Percentiles rank a stretch among this genome's conserved stretches.
phyloP scores from a whole-genome alignment of 2,113 vertebrate genomes.

The Perca fluviatilis region DNA sequence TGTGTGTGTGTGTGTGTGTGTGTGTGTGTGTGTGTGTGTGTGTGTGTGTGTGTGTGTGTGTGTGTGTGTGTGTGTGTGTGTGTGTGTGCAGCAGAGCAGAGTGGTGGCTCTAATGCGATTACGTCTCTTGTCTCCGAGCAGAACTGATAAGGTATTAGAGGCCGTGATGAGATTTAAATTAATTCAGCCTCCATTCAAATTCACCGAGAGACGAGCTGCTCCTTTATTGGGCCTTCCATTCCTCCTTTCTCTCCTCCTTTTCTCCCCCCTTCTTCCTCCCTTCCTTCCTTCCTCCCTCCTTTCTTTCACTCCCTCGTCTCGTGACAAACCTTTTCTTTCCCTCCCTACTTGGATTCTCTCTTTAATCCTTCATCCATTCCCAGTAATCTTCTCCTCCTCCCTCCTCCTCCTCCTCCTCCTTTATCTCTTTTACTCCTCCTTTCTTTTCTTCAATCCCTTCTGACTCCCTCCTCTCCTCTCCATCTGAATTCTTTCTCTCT shows the following conservation, averaged over 20 bases:
- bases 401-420: background rate
- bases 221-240: conserved; percentile 70
- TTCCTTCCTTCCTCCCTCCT: background rate
- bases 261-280: background rate
- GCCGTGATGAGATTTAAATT: conserved; percentile 84
- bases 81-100: conserved; percentile 57
- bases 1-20: conserved; percentile 8
- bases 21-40: background rate
- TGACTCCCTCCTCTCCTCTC: too few species aligned
- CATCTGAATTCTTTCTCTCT: too few species aligned
- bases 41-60: conserved; percentile 32
- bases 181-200: conserved; percentile 81
- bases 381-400: background rate
- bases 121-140: conserved; percentile 81
- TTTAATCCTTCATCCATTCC: background rate
- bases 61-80: conserved; percentile 42
- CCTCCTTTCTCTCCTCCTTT: background rate
- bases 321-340: conserved; percentile 29
- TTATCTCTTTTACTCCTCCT: background rate
- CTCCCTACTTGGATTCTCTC: background rate
- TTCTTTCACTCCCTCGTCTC: conserved; percentile 3
- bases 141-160: conserved; percentile 81
- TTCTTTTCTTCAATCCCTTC: background rate
- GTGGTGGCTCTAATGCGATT: conserved; percentile 77
- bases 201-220: conserved; percentile 76